These are phyloP conservation scores for Amblyjoppa proteus DNA, from an alignment of 2,888 invertebrate genomes.

Conservation along the genomic window DNA sequence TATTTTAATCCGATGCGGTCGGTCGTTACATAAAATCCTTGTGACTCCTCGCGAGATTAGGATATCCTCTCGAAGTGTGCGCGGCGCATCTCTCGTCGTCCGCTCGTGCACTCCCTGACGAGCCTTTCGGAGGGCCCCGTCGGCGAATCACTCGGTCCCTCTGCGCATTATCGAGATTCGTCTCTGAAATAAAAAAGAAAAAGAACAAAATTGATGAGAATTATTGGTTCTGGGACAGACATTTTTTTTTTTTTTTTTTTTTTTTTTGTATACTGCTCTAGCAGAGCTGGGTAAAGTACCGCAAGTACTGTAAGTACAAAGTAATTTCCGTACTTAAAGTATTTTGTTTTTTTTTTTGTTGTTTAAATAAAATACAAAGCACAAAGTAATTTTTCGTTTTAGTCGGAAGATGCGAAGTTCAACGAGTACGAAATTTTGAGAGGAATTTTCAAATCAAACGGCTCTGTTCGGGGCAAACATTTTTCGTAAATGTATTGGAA, in stretches of 20 bases:
- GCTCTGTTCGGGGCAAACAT: too few relatives aligned
- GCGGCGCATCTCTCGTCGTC: constrained; percentile 45
- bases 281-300: too few relatives aligned
- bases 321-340: too few relatives aligned
- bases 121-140: constrained; percentile 11
- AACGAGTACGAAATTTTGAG: too few relatives aligned
- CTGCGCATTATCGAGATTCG: constrained; percentile 26
- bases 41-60: constrained; percentile 14
- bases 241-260: not conserved
- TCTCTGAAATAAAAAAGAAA: constrained; percentile 31
- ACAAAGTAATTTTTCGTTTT: too few relatives aligned
- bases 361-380: too few relatives aligned
- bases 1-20: constrained; percentile 37
- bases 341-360: too few relatives aligned
- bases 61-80: constrained; percentile 37
- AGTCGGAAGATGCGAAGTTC: too few relatives aligned
- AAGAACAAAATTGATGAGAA: not conserved
- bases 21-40: constrained; percentile 6
- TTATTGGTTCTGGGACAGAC: not conserved
- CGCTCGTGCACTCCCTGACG: not conserved
- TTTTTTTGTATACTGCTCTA: not conserved
- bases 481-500: too few relatives aligned
- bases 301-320: too few relatives aligned
- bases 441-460: too few relatives aligned
- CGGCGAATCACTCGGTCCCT: not conserved